These are phyloP conservation scores for Branchipolynoe longqiensis DNA, from an alignment of 2,888 invertebrate species.

Conservation along the genomic window DNA sequence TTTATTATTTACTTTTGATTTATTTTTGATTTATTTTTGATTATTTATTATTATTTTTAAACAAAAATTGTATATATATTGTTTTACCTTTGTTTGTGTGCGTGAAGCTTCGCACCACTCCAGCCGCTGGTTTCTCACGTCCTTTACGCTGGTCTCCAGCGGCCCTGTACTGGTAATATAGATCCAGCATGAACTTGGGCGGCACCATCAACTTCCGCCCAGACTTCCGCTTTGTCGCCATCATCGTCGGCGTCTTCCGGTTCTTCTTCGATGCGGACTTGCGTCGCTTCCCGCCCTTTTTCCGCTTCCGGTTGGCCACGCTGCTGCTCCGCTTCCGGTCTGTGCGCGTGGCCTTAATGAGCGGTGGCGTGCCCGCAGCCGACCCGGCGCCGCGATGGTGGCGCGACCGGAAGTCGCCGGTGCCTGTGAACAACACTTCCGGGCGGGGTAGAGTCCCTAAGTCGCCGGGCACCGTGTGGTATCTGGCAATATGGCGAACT, in stretches of 20 bases:
- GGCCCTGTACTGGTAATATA: background rate
- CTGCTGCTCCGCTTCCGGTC: background rate
- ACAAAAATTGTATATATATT: background rate
- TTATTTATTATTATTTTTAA: background rate
- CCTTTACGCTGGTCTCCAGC: too few species aligned
- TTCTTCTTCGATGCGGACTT: too few species aligned
- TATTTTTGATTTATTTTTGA: background rate
- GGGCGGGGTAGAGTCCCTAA: too few species aligned
- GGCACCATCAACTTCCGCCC: background rate
- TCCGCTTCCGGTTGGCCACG: background rate
- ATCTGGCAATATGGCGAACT: too few species aligned
- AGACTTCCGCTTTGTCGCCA: background rate
- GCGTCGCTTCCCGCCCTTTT: background rate
- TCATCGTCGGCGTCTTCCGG: too few species aligned
- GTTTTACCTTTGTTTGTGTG: background rate
- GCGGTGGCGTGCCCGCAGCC: too few species aligned
- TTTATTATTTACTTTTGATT: too few species aligned
- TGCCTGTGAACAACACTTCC: too few species aligned
- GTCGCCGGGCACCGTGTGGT: too few species aligned
- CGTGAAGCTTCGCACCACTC: background rate
- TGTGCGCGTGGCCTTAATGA: too few species aligned
- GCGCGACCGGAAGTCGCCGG: too few species aligned
- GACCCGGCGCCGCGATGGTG: too few species aligned
- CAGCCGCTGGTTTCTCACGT: background rate
- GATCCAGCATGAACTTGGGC: constrained; percentile 31